phyloP scores from a whole-genome alignment of 2,888 invertebrate genomes.

The Stramonita haemastoma region DNA sequence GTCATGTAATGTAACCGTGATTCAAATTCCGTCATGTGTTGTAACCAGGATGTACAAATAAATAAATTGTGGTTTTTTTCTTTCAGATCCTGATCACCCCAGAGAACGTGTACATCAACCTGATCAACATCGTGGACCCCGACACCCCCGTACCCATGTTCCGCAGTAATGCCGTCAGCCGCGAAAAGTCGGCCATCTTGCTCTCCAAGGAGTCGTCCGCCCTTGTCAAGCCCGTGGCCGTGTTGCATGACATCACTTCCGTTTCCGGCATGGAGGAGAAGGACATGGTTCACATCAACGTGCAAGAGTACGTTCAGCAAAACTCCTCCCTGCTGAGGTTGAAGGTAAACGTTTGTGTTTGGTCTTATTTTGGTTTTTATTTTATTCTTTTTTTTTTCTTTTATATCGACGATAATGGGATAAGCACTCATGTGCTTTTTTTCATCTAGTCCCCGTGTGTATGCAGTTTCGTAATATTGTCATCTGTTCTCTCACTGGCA shows the following conservation, averaged over 20 bases:
- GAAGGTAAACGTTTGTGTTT: background rate
- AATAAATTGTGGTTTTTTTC: too few relatives aligned
- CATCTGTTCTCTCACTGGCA: too few relatives aligned
- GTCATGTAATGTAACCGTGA: too few relatives aligned
- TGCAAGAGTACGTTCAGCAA: conserved; percentile 36
- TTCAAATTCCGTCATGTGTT: too few relatives aligned
- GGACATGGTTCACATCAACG: conserved; percentile 27
- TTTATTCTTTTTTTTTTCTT: too few relatives aligned
- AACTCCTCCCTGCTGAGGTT: conserved; percentile 34
- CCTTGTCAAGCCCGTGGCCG: conserved; percentile 36
- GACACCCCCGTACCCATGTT: conserved; percentile 42
- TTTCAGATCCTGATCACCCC: conserved; percentile 34
- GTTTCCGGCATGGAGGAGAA: background rate
- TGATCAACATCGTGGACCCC: conserved; percentile 37
- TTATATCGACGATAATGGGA: too few relatives aligned
- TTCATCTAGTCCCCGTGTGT: too few relatives aligned
- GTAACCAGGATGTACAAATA: too few relatives aligned
- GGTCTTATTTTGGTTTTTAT: background rate
- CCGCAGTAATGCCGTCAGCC: conserved; percentile 41
- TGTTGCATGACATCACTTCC: conserved; percentile 39
- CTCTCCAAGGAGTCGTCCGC: conserved; percentile 38
- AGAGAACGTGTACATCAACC: conserved; percentile 38
- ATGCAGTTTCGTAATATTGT: too few relatives aligned
- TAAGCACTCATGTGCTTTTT: too few relatives aligned
- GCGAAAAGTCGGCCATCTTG: conserved; percentile 41